Conservation (phyloP, 2,888 invertebrate genomes). For the Aphidoletes aphidimyza region DNA sequence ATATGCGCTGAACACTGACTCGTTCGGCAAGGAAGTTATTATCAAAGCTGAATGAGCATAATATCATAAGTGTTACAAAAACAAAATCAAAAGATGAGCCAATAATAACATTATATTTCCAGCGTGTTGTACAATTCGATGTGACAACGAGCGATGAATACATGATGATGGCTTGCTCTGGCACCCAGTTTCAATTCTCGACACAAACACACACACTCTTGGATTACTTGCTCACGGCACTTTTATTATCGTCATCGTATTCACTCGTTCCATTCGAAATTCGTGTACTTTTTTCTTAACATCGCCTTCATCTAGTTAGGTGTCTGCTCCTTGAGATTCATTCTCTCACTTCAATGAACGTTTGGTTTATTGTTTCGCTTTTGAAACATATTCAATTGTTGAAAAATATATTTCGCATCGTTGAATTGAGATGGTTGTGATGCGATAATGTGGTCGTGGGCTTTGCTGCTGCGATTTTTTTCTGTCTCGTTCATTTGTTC, state of each 20-base stretch:
- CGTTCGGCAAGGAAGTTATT: neutral
- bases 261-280: neutral
- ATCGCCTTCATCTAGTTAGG: neutral
- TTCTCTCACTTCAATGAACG: neutral
- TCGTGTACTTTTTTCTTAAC: neutral
- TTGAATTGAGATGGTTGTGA: neutral
- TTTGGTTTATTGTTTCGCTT: neutral
- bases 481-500: too few species aligned
- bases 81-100: neutral
- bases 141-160: neutral
- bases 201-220: neutral
- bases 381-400: slow-evolving; percentile 7
- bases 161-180: neutral
- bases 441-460: slow-evolving; percentile 8
- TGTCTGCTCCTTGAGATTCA: neutral
- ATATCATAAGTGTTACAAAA: neutral
- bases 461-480: too few species aligned
- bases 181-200: neutral
- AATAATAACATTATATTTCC: slow-evolving; percentile 15
- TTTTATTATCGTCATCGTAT: neutral
- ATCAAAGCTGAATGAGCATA: neutral
- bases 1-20: neutral
- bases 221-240: neutral
- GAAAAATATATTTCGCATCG: neutral
- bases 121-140: neutral